Evolutionary conservation across 2,888 invertebrate species (phyloP).

Genomic region (Ormyrus thymus): DNA sequence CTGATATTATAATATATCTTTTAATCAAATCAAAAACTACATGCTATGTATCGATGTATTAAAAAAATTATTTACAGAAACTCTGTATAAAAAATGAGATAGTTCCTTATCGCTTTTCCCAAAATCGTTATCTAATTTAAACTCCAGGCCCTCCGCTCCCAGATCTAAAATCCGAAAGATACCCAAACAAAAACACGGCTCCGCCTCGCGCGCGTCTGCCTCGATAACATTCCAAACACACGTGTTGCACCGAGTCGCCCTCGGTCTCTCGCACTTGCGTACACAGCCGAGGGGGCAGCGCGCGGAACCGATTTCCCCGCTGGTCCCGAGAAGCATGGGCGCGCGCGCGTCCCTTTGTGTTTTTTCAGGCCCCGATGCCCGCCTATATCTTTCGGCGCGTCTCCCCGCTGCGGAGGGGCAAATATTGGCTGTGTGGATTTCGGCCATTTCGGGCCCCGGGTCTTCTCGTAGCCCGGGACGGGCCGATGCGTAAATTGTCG

Average conservation of each 20-base stretch:
- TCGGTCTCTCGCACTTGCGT: neutral
- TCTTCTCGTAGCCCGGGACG: neutral
- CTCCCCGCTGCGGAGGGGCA: slow-evolving; percentile 16
- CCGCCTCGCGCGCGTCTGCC: neutral
- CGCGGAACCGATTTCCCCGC: neutral
- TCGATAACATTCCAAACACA: slow-evolving; percentile 5
- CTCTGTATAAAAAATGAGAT: no score
- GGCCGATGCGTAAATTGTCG: neutral
- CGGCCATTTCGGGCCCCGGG: neutral
- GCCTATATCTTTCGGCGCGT: neutral
- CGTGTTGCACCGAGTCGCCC: slow-evolving; percentile 40
- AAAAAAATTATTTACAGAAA: no score
- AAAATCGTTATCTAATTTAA: neutral
- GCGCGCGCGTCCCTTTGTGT: neutral
- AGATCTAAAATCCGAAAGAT: neutral
- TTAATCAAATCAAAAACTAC: no score
- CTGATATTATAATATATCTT: no score
- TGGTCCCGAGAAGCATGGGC: neutral
- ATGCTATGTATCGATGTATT: no score
- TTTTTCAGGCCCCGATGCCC: slow-evolving; percentile 12
- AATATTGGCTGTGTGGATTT: slow-evolving; percentile 48
- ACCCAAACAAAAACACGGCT: neutral
- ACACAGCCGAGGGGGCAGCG: neutral
- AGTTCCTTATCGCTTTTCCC: no score
- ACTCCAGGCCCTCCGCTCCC: neutral